These are phyloP conservation scores for Syrista parreyssii DNA, from an alignment of 2,888 invertebrate species.

Conservation along the genomic window DNA sequence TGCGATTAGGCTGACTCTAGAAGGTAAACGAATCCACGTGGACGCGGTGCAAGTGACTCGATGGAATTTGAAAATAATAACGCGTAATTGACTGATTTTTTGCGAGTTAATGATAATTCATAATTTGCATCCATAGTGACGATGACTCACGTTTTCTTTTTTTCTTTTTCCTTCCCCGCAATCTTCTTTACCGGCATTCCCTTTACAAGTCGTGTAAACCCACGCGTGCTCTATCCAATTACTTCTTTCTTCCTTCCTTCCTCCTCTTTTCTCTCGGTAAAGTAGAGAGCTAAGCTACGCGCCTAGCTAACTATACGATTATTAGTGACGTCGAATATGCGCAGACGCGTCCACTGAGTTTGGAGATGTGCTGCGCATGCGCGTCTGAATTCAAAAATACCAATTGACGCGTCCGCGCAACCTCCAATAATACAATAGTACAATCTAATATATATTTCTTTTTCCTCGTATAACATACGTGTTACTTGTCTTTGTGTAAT, in stretches of 20 bases:
- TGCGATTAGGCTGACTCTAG: no score
- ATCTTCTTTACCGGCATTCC: slow-evolving; percentile 8
- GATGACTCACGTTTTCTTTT: slow-evolving; percentile 1
- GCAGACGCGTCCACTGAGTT: not conserved
- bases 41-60: not conserved
- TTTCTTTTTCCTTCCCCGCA: slow-evolving; percentile 8
- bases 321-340: not conserved
- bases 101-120: not conserved
- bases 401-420: not conserved
- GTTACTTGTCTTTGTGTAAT: not conserved
- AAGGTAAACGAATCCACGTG: not conserved
- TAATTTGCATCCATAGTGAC: no score
- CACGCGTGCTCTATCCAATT: not conserved
- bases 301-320: not conserved
- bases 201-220: not conserved
- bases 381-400: no score
- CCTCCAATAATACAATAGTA: not conserved
- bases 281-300: not conserved
- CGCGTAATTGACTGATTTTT: not conserved
- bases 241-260: not conserved
- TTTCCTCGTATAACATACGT: not conserved
- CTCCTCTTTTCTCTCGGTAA: not conserved
- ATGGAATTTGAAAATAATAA: not conserved
- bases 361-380: no score
- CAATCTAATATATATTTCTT: not conserved